phyloP scores from a whole-genome alignment of 2,797 vertebrate genomes.

The Gallinago stenura region DNA sequence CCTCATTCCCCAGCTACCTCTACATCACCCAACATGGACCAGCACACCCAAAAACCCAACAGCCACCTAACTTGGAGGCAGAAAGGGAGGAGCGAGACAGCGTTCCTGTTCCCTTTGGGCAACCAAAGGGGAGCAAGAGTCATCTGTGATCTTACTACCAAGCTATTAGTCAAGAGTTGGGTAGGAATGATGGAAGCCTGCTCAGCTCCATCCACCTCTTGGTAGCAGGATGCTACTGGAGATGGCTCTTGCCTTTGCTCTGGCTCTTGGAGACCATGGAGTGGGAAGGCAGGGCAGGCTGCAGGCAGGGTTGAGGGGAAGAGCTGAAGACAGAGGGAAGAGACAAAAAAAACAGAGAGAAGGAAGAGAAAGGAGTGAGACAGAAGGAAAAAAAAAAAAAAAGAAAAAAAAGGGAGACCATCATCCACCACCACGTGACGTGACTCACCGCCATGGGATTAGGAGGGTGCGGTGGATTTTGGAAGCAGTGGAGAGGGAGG shows the following conservation, averaged over 20 bases:
- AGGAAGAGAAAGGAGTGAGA: background rate
- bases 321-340: background rate
- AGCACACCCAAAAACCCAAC: background rate
- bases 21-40: accelerated
- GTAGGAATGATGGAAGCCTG: background rate
- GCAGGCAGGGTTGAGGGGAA: background rate
- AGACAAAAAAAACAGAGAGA: background rate
- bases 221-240: background rate
- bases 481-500: background rate
- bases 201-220: background rate
- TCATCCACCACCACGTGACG: background rate
- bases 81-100: background rate
- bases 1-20: background rate
- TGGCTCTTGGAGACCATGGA: accelerated
- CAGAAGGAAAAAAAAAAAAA: background rate
- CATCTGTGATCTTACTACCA: background rate
- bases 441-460: background rate
- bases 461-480: background rate
- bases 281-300: background rate
- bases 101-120: background rate
- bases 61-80: background rate
- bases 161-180: background rate
- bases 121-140: background rate
- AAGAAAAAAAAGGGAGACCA: background rate
- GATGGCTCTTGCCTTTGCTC: accelerated